Evolutionary conservation across 2,797 vertebrate species (phyloP), one percentile per base, ranked within the genome.

Genomic region (Synaphobranchus kaupii): DNA sequence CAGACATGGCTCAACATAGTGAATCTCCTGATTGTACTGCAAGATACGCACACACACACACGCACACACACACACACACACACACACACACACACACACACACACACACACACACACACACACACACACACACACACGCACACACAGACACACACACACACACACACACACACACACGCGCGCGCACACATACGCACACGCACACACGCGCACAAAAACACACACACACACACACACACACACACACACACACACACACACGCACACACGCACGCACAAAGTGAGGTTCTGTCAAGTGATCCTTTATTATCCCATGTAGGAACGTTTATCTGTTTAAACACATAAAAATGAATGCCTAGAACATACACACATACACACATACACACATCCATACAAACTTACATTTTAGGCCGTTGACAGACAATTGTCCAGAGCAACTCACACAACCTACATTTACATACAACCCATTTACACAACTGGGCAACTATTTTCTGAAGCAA

Each of bases 21-120:
- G 98, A 86, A 99, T 95, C 90, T 99, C 97, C 94, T 99, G 97
- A 66, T 99, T 99, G 91, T 99, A 99, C 98, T 99, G 93, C 0
- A 89, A 86, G 34, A 78, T 4, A 85, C 13, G 54, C 15, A 22
- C 63, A 54, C n/a, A 84, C 34, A 68, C 84, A 63, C 28, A 84
- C 22, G n/a, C 5, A 44, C 83, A 84, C 52, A 58, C 50, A 56
- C 82, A 28, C 34, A 83, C 82, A 47, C 28, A 44, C 52, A 78
- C 22, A 80, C 48, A 80, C 10, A 76, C n/a, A n/a, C n/a, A n/a
- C n/a, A n/a, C n/a, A n/a, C 39, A 58, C 20, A 71, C 68, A 31
- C 20, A 5, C 28, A 31, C 22, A 31, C n/a, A 71, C 7, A 71
- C 68, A 73, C 28, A 73, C 31, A 87, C 84, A 81, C 17, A 50